Base-by-base conservation (phyloP, 1,140 invertebrate genomes). In the Pogonomyrmex barbatus region DNA sequence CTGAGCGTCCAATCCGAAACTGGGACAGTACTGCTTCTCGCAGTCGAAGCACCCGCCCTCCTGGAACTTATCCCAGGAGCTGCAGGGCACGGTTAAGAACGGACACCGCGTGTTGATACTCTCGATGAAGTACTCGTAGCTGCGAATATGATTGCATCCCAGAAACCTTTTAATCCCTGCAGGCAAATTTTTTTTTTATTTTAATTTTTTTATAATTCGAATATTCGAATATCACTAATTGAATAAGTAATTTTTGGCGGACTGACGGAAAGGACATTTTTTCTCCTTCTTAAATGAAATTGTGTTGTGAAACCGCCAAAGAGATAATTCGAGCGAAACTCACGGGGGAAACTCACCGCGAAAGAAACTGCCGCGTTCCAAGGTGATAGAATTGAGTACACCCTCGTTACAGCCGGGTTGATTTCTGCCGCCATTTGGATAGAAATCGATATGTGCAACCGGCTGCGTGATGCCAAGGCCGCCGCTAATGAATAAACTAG, bases 401-500 rank as follows among this genome's bases (percentile, higher is more conserved):
- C 96, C 96, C 86, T 97, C 96, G 87, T 96, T 96, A 92, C 98
- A 99, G 0, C 98, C 98, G 0, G 98, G 98, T 93, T 98, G 98
- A 85, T 97, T 96, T 6, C 96, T 96, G 0, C 98, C 98, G 0
- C 98, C 98, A 90, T 99, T 99, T 0, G 98, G 98, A 93, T 97
- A 99, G 94, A 98, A 99, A 94, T 99, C 98, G 1, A 98, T 96
- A 92, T 98, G 98, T 0, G 97, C 98, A 52, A 97, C 96, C 0
- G 97, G 96, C 92, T 98, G 97, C 56, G 95, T 96, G 91, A 98
- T 97, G 36, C 98, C 98, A 14, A 98, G 95, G 89, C 97, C 97
- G 90, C 97, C 98, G 91, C 96, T 96, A 86, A 98, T 97, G 90
- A 98, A 96, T 2, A 97, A 97, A 93, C 96, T 97, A 9, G 97